These are phyloP conservation scores for Nasonovia ribisnigri DNA, from an alignment of 2,888 invertebrate species.

Conservation along the genomic window DNA sequence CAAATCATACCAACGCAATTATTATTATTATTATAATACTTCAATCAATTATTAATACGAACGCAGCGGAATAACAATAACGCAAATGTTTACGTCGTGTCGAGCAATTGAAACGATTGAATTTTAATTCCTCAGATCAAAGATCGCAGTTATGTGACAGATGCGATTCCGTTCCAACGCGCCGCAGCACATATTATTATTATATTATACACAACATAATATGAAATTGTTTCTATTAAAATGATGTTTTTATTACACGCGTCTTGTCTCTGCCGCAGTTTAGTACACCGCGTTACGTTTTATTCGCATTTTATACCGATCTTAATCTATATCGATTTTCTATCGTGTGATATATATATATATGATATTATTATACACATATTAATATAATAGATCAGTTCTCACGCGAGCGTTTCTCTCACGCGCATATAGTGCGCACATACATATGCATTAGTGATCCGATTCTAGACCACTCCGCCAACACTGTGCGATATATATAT, in stretches of 20 bases:
- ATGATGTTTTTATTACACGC: not conserved
- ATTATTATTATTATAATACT: not conserved
- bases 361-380: not conserved
- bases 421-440: not conserved
- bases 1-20: not conserved
- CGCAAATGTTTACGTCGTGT: constrained; percentile 29
- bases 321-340: constrained; percentile 5
- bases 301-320: not conserved
- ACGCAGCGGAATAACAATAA: not conserved
- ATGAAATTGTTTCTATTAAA: not conserved
- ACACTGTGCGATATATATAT: not conserved
- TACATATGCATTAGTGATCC: not conserved
- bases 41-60: not conserved
- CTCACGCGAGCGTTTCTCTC: not conserved
- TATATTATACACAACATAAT: not conserved
- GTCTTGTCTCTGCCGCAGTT: not conserved
- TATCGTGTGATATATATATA: not conserved
- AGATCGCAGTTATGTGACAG: not conserved
- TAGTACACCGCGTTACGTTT: not conserved
- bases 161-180: not conserved
- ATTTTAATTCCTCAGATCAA: constrained; percentile 16
- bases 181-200: not conserved
- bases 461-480: not conserved
- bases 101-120: constrained; percentile 13
- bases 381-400: constrained; percentile 4